phyloP scores from a whole-genome alignment of 2,797 vertebrate genomes.

The Chelmon rostratus region DNA sequence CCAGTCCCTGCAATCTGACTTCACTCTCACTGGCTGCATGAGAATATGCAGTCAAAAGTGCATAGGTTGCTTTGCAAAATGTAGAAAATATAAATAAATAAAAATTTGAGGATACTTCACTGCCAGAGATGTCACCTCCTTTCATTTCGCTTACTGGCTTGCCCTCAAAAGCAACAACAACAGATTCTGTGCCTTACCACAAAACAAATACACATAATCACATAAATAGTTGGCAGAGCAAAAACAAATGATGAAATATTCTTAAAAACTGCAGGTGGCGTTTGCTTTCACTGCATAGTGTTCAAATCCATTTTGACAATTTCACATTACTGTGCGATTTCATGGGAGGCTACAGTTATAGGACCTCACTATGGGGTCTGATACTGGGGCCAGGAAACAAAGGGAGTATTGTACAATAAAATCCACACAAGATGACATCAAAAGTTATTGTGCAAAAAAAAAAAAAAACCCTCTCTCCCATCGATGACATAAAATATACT shows the following conservation, averaged over 20 bases:
- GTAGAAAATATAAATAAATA: neutral
- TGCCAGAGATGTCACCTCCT: constrained; percentile 13
- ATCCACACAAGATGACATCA: neutral
- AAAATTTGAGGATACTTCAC: constrained; percentile 12
- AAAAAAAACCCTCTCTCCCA: neutral
- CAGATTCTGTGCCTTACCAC: neutral
- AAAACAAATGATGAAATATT: neutral
- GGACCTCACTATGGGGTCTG: neutral
- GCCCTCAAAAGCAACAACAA: constrained; percentile 15
- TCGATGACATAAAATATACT: neutral
- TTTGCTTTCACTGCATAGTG: constrained; percentile 4
- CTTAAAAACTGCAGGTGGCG: constrained; percentile 2
- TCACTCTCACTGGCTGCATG: constrained; percentile 45
- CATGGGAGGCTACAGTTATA: neutral
- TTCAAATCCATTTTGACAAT: neutral
- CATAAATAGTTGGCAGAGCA: constrained; percentile 10
- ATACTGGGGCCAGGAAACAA: neutral
- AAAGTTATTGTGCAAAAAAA: neutral
- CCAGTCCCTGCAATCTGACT: constrained; percentile 66
- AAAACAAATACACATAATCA: constrained; percentile 11
- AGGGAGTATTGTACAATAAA: neutral
- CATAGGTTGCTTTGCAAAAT: constrained; percentile 42
- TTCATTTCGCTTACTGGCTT: constrained; percentile 1
- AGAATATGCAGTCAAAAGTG: constrained; percentile 37
- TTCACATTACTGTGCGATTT: constrained; percentile 13